Percentiles rank a stretch among this genome's conserved stretches.
phyloP scores from a whole-genome alignment of 2,113 vertebrate genomes.

The Spea multiplicata region DNA sequence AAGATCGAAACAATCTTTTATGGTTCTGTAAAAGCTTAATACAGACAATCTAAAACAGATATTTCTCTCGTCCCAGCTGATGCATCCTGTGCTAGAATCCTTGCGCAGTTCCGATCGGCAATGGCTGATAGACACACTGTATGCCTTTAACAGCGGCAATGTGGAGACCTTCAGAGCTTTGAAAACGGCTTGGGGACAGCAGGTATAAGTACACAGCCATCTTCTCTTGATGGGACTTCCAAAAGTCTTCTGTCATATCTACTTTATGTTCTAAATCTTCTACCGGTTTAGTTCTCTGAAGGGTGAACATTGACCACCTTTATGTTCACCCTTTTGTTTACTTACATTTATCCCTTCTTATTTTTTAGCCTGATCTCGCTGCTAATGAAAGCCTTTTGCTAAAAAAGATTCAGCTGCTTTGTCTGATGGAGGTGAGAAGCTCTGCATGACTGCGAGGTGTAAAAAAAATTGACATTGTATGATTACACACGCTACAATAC shows the following conservation, averaged over 20 bases:
- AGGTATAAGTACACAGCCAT: constrained; percentile 65
- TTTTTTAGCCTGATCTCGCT: constrained; percentile 84
- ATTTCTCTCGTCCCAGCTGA: constrained; percentile 72
- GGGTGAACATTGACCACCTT: too few relatives aligned
- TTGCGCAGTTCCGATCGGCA: constrained; percentile 89
- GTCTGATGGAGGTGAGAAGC: constrained; percentile 91
- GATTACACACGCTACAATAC: too few relatives aligned
- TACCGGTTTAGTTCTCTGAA: too few relatives aligned
- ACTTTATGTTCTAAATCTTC: too few relatives aligned
- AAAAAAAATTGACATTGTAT: too few relatives aligned
- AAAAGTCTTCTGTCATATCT: too few relatives aligned
- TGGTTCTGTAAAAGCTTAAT: neutral
- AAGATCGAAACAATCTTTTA: neutral
- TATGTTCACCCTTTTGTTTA: neutral
- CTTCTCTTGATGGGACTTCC: too few relatives aligned
- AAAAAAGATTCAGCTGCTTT: constrained; percentile 93
- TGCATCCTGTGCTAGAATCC: constrained; percentile 94
- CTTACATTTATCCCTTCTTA: neutral
- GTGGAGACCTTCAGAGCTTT: constrained; percentile 91
- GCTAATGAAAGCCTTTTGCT: constrained; percentile 87
- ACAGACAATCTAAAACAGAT: neutral
- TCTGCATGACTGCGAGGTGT: neutral
- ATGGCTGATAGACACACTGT: constrained; percentile 95
- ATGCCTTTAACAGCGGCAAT: constrained; percentile 92
- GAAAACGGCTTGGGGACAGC: constrained; percentile 91